Evolutionary conservation across 2,113 vertebrate species (phyloP).

Genomic region (Zapus hudsonius): DNA sequence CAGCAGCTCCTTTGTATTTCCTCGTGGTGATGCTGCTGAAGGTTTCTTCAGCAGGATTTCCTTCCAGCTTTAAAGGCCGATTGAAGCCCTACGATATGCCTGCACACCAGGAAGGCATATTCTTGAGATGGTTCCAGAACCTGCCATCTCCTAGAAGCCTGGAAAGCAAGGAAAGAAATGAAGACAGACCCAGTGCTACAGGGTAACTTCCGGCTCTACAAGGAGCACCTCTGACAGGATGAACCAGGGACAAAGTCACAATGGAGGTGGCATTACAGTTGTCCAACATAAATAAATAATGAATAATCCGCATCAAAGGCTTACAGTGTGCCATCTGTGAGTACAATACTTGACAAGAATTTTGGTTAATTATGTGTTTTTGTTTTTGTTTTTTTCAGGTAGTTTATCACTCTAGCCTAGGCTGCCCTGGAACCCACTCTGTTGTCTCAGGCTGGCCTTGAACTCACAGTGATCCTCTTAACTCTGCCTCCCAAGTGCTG

Average conservation of each 20-base stretch:
- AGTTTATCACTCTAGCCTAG: too few species aligned
- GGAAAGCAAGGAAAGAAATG: background rate
- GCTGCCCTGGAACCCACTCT: too few species aligned
- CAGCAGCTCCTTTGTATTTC: background rate
- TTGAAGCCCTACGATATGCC: background rate
- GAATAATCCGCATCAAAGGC: background rate
- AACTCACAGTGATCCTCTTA: too few species aligned
- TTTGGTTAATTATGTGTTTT: too few species aligned
- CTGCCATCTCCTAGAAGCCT: background rate
- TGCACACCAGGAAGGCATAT: background rate
- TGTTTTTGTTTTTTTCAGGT: too few species aligned
- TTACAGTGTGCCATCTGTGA: background rate
- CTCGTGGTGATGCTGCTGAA: background rate
- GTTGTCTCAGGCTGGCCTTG: too few species aligned
- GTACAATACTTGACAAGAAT: background rate
- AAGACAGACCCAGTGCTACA: background rate
- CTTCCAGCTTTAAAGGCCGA: background rate
- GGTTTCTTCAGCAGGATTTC: background rate
- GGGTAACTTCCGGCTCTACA: background rate
- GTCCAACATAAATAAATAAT: background rate
- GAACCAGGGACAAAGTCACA: background rate
- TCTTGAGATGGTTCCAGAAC: background rate
- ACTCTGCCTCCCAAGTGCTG: too few species aligned
- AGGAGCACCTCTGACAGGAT: background rate
- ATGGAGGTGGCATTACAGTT: background rate